A percentile compares a stretch with the other conserved stretches of the same genome.
Conservation (phyloP, 2,888 invertebrate genomes). For the Eulithis testata region DNA sequence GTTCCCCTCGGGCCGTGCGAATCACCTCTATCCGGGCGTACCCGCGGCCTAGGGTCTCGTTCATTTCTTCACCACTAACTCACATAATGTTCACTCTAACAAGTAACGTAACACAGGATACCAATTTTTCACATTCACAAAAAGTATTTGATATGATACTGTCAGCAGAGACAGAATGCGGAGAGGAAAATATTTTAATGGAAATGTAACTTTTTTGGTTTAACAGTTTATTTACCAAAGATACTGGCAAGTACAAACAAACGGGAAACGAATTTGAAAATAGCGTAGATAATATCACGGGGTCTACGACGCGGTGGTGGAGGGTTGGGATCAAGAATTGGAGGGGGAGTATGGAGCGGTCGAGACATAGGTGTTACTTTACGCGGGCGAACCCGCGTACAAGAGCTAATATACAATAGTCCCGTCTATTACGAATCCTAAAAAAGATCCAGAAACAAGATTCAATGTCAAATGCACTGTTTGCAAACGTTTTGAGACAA, state of each 20-base stretch:
- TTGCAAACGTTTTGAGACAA: neutral
- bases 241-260: constrained; percentile 13
- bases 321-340: constrained; percentile 3
- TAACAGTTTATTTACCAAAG: constrained; percentile 14
- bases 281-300: constrained; percentile 22
- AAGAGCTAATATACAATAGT: constrained; percentile 7
- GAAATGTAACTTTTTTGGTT: neutral
- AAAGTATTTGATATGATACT: neutral
- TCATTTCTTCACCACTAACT: constrained; percentile 71
- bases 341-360: constrained; percentile 20
- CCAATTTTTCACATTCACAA: constrained; percentile 1
- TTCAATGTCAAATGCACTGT: neutral
- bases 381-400: constrained; percentile 22
- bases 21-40: constrained; percentile 86
- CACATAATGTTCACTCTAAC: constrained; percentile 36
- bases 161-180: neutral
- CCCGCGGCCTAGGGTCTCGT: constrained; percentile 87
- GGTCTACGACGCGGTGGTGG: constrained; percentile 12
- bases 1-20: constrained; percentile 81
- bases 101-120: constrained; percentile 8
- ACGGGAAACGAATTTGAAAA: constrained; percentile 25
- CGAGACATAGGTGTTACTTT: constrained; percentile 30
- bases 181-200: neutral
- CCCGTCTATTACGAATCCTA: neutral
- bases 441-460: neutral